phyloP scores from a whole-genome alignment of 2,113 vertebrate species.

The Epinephelus cyanopodus region DNA sequence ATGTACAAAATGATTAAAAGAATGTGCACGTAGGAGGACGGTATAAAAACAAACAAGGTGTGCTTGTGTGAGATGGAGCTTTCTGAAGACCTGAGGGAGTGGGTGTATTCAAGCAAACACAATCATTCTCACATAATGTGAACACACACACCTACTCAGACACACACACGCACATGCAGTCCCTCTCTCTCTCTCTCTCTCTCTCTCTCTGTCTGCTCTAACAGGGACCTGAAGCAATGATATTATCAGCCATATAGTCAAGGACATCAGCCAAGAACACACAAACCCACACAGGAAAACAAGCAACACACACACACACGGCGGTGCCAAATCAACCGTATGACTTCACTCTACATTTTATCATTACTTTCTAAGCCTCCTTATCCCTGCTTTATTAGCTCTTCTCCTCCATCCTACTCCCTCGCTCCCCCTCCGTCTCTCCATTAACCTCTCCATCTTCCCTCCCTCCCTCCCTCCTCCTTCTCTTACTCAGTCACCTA shows the following conservation, averaged over 20 bases:
- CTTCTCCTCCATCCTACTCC: constrained; percentile 35
- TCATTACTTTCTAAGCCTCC: constrained; percentile 66
- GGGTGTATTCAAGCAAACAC: constrained; percentile 43
- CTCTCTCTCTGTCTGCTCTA: constrained; percentile 24
- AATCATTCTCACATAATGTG: constrained; percentile 38
- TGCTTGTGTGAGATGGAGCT: constrained; percentile 21
- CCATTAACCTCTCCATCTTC: constrained; percentile 38
- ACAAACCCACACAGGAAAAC: not conserved
- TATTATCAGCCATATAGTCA: constrained; percentile 67
- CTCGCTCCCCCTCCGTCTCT: constrained; percentile 18
- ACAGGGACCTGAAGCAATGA: constrained; percentile 51
- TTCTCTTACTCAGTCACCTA: not conserved
- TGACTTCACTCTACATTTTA: constrained; percentile 61
- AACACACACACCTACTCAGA: constrained; percentile 21
- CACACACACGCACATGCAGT: constrained; percentile 1
- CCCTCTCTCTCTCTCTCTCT: not conserved
- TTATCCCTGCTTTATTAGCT: constrained; percentile 65
- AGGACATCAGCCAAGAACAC: constrained; percentile 67
- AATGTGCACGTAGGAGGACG: constrained; percentile 13
- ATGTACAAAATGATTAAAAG: not conserved
- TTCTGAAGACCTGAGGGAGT: constrained; percentile 47
- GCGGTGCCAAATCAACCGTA: constrained; percentile 32
- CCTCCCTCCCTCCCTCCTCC: not conserved
- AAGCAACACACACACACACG: constrained; percentile 18
- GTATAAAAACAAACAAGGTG: constrained; percentile 28